Evolutionary conservation across 1,140 invertebrate species (phyloP).

Genomic region (Oryzaephilus surinamensis): DNA sequence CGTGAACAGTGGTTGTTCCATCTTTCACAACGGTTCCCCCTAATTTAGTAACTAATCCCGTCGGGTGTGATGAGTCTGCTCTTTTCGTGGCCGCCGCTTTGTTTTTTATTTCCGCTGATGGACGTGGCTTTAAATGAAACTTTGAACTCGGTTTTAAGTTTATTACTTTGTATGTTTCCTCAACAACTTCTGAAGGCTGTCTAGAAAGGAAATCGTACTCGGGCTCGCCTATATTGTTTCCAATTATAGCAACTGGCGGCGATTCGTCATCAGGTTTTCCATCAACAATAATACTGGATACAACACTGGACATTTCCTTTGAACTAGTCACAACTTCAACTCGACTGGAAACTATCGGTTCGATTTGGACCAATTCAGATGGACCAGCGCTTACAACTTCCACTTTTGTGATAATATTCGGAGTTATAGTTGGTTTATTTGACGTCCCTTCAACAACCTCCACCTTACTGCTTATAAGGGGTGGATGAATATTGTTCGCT

Average conservation of each 20-base stretch:
- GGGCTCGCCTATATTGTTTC: constrained; percentile 63
- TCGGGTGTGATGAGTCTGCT: constrained; percentile 50
- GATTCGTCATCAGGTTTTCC: constrained; percentile 36
- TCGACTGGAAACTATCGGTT: constrained; percentile 37
- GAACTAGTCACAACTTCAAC: constrained; percentile 38
- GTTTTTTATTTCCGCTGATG: constrained; percentile 38
- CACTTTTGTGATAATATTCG: constrained; percentile 45
- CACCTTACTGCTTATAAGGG: constrained; percentile 33
- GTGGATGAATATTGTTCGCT: constrained; percentile 26
- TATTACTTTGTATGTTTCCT: constrained; percentile 39
- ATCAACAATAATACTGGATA: constrained; percentile 40
- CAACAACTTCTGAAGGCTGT: constrained; percentile 60
- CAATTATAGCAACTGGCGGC: constrained; percentile 34
- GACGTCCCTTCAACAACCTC: constrained; percentile 30
- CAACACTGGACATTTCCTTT: no score
- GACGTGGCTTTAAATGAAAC: constrained; percentile 41
- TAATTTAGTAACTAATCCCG: constrained; percentile 67
- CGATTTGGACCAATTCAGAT: no score
- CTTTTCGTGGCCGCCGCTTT: constrained; percentile 34
- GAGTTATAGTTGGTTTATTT: constrained; percentile 30
- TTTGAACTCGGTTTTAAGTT: constrained; percentile 38
- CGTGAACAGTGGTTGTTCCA: constrained; percentile 72
- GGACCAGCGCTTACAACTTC: constrained; percentile 44
- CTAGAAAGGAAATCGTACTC: constrained; percentile 75
- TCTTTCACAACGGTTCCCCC: constrained; percentile 74